Evolutionary conservation across 2,888 invertebrate species (phyloP).

Genomic region (Oscheius sp.): DNA sequence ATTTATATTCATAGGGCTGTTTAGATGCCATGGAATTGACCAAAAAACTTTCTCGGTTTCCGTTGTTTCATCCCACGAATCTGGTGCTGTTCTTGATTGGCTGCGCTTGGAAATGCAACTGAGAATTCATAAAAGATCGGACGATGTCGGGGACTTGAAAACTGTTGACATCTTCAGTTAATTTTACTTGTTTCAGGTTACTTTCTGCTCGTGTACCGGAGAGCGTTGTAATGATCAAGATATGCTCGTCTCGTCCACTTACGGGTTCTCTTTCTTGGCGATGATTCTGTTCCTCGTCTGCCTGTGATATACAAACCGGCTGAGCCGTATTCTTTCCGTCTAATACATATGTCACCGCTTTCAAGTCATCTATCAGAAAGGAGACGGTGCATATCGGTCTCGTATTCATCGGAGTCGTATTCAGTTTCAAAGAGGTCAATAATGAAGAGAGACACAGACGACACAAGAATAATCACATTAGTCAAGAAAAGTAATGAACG

Average conservation of each 20-base stretch:
- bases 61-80: neutral
- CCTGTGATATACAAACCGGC: constrained; percentile 14
- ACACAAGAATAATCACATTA: neutral
- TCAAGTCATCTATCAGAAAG: neutral
- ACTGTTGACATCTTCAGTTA: neutral
- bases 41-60: no score
- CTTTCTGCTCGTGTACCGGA: constrained; percentile 61
- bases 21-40: no score
- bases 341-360: neutral
- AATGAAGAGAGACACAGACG: constrained; percentile 10
- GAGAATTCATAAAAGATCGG: constrained; percentile 21
- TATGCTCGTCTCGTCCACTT: constrained; percentile 42
- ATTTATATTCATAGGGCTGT: no score
- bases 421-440: constrained; percentile 17
- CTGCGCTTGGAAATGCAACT: constrained; percentile 18
- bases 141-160: neutral
- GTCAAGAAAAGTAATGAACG: constrained; percentile 2
- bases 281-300: neutral
- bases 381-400: neutral
- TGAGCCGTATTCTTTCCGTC: neutral
- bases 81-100: constrained; percentile 1
- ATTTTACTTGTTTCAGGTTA: constrained; percentile 50
- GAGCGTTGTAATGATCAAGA: constrained; percentile 59
- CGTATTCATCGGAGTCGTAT: neutral
- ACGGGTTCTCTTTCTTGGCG: neutral